Percentiles rank a stretch among this genome's conserved stretches.
Evolutionary conservation across 2,113 vertebrate species (phyloP).

Genomic region (Phalacrocorax pelagicus): DNA sequence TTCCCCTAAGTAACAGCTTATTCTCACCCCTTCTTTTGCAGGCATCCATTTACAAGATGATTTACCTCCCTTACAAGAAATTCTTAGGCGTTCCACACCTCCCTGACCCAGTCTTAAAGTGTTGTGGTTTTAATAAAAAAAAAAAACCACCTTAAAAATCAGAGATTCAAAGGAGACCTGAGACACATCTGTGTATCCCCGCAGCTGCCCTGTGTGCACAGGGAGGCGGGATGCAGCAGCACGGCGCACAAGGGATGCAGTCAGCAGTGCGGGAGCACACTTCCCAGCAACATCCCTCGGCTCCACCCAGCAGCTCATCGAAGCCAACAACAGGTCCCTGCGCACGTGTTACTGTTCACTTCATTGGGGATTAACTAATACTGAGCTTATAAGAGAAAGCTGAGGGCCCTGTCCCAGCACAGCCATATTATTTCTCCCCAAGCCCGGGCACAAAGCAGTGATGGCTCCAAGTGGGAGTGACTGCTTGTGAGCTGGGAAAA

Average conservation of each 20-base stretch:
- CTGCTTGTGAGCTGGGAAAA: fast-evolving
- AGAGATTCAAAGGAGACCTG: not conserved
- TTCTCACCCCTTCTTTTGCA: not conserved
- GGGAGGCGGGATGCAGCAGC: not conserved
- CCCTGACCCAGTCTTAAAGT: not conserved
- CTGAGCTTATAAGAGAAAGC: not conserved
- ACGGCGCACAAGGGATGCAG: not conserved
- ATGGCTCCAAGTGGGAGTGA: fast-evolving
- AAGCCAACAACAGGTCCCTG: not conserved
- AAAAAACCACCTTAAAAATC: not conserved
- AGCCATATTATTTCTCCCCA: not conserved
- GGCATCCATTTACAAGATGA: not conserved
- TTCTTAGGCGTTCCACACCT: not conserved
- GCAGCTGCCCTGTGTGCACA: fast-evolving
- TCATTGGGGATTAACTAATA: not conserved
- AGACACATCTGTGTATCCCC: not conserved
- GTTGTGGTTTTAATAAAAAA: no score
- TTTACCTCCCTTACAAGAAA: not conserved
- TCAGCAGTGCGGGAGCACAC: fast-evolving
- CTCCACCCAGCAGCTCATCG: not conserved
- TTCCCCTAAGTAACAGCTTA: not conserved
- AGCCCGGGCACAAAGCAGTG: fast-evolving
- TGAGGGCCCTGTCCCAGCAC: not conserved
- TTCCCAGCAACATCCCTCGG: not conserved
- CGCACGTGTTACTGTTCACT: not conserved